Base-by-base conservation (phyloP, 2,797 vertebrate species). In the Gambusia yucatana region DNA sequence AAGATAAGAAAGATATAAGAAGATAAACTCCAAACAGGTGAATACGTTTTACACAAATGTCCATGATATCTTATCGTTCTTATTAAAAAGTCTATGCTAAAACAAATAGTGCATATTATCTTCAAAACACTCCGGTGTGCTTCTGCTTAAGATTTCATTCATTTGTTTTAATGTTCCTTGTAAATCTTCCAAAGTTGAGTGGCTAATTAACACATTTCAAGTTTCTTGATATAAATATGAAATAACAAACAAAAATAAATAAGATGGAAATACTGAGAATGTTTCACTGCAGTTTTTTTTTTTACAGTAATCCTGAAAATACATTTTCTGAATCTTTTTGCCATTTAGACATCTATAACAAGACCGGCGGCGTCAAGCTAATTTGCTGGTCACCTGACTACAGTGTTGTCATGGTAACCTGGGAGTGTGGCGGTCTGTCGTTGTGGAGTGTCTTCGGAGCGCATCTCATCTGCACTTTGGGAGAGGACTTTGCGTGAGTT, bases 381-480 rank as follows among this genome's bases (percentile, higher is more conserved):
- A 97, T 99, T 92, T 94, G 94, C 85, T 99, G 98, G 98, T 99
- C 98, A 84, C 98, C 98, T 79, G 98, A 99, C 95, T 98, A 95
- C 89, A 99, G 98, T 65, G 98, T 98, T 86, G 96, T 94, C 86
- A 98, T 98, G 96, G 98, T 99, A 86, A 98, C 98, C 0, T 99
- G 98, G 98, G 97, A 98, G 80, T 96, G 92, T 83, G 98, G 98
- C 13, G 98, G 98, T 73, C 95, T 99, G 48, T 99, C 98, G 6
- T 91, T 99, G 72, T 99, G 98, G 98, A 99, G 98, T 78, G 98
- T 99, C 79, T 99, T 99, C 87, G 98, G 98, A 85, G 98, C 98
- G 90, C 98, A 99, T 78, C 97, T 99, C 87, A 98, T 99, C 92
- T 99, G 98, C 94, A 99, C 98, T 57, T 96, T 99, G 80, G 98